These are phyloP conservation scores for Ditula angustiorana DNA, from an alignment of 2,888 invertebrate species.

Conservation along the genomic window DNA sequence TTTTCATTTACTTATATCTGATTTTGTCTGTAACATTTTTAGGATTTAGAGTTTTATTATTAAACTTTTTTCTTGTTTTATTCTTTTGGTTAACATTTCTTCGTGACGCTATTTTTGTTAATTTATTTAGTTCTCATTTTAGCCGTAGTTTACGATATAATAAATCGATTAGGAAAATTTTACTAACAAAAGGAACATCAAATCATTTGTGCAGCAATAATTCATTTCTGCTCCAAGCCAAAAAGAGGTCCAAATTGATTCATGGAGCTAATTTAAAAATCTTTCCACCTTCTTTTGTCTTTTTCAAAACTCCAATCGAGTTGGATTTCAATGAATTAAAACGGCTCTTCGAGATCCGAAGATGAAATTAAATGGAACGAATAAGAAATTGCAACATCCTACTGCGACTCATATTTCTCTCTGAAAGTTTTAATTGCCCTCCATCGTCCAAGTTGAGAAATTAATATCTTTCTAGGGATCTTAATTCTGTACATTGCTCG, in stretches of 20 bases:
- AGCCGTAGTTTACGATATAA: no score
- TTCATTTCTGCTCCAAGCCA: no score
- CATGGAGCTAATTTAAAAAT: slow-evolving; percentile 29
- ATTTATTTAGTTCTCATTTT: no score
- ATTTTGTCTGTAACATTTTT: no score
- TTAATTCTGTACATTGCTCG: slow-evolving; percentile 61
- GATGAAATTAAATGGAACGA: slow-evolving; percentile 68
- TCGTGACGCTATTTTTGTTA: no score
- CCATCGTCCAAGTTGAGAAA: slow-evolving; percentile 72
- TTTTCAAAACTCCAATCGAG: slow-evolving; percentile 13
- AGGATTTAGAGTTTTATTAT: no score
- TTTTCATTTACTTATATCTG: no score
- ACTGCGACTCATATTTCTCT: slow-evolving; percentile 59
- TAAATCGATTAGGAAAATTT: no score
- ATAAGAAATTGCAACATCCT: slow-evolving; percentile 65
- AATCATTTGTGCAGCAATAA: no score
- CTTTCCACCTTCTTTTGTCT: slow-evolving; percentile 25
- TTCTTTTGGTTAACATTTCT: no score
- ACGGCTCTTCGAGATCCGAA: slow-evolving; percentile 48
- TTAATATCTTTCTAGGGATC: slow-evolving; percentile 70
- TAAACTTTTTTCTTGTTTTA: no score
- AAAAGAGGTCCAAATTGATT: slow-evolving; percentile 44
- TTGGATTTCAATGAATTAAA: slow-evolving; percentile 32
- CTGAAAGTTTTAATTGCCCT: slow-evolving; percentile 76
- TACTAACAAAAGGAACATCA: no score